These are phyloP conservation scores for Zosterops borbonicus DNA, from an alignment of 2,113 vertebrate species.

Conservation along the genomic window DNA sequence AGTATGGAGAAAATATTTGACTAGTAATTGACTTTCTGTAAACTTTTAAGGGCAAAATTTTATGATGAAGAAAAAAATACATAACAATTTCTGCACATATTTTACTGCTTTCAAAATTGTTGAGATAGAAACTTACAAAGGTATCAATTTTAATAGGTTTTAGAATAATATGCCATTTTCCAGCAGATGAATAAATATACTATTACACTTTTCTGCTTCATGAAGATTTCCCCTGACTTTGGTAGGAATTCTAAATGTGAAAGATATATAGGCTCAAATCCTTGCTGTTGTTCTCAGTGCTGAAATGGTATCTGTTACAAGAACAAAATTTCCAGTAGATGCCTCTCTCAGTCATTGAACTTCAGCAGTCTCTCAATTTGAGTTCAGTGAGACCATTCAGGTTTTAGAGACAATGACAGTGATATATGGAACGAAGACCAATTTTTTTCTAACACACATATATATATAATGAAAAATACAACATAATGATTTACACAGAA, in stretches of 20 bases:
- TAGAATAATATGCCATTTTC: constrained; percentile 11
- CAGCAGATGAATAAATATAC: constrained; percentile 11
- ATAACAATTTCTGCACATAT: neutral
- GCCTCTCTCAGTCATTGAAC: neutral
- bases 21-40: constrained; percentile 5
- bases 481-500: neutral
- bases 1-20: neutral
- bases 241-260: neutral
- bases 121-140: constrained; percentile 1
- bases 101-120: constrained; percentile 45
- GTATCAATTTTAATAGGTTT: constrained; percentile 9
- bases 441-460: neutral
- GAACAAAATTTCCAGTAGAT: neutral
- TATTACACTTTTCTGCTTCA: constrained; percentile 32
- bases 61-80: neutral
- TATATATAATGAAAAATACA: neutral
- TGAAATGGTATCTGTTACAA: neutral
- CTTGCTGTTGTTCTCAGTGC: neutral
- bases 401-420: neutral
- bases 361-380: neutral
- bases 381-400: neutral
- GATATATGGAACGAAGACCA: neutral
- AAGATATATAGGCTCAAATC: neutral
- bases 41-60: constrained; percentile 25
- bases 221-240: constrained; percentile 38